Evolutionary conservation across 2,888 invertebrate genomes (phyloP), one percentile per base, ranked within the genome.

Genomic region (Cecidostiba fungosa): DNA sequence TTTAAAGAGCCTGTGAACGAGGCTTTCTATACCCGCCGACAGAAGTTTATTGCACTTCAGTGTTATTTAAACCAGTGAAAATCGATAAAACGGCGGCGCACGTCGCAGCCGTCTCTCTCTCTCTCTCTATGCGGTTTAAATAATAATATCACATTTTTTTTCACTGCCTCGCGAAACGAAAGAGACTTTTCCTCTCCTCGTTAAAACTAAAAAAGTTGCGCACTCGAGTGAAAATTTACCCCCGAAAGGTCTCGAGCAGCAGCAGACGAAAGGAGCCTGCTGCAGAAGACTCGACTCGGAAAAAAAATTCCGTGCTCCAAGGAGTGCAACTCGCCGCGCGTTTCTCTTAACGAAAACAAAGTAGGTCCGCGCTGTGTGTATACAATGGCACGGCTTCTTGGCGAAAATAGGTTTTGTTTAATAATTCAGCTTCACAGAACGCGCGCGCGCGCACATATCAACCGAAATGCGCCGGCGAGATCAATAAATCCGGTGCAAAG

Each of bases 381-480:
- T 16, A 72, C 72, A 39, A 29, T 77, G 77, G 50, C 77, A 70
- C 76, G 70, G 77, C 77, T 78, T 78, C n/a, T 62, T 39, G 23
- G 62, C 78, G 43, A 84, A 84, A 84, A 84, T 84, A 78, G 78
- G 62, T 16, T 73, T 32, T 29, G 26, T 14, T 84, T 54, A 84
- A 84, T 84, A 84, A 84, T 84, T 77, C 72, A 84, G 47, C 43
- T 59, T 29, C 8, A 10, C 16, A 10, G 19, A 39, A 14, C 19
- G 23, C 5, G 10, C 36, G 36, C 26, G 19, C 23, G 62, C 14
- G 36, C 26, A 10, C 36, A 47, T 6, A 47, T 23, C 32, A n/a
- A 47, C 5, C 16, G 14, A 47, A 59, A 23, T 12, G 5, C 12
- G 32, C 72, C 43, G n/a, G 5, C 29, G 50, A 73, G 59, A 80